Percentiles rank a stretch among this genome's conserved stretches.
These are phyloP conservation scores for Heliconius hortense DNA, from an alignment of 2,888 invertebrate genomes.

Conservation along the genomic window DNA sequence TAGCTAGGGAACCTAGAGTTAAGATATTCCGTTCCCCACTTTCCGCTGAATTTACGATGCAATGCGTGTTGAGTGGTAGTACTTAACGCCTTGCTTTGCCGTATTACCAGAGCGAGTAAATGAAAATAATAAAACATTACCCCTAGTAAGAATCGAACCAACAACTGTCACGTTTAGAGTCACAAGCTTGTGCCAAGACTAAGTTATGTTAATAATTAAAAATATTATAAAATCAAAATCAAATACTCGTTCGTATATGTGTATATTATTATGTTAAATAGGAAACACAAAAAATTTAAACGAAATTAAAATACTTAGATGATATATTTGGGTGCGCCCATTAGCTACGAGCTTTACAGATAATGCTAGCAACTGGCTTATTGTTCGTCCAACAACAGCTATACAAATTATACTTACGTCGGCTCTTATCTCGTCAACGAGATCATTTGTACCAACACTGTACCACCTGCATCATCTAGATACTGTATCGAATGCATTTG, in stretches of 20 bases:
- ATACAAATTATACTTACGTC: constrained; percentile 55
- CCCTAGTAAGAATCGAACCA: too few relatives aligned
- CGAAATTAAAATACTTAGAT: constrained; percentile 59
- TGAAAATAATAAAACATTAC: too few relatives aligned
- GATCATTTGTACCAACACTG: constrained; percentile 40
- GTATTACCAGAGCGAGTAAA: too few relatives aligned
- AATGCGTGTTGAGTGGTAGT: not conserved
- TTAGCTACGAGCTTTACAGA: constrained; percentile 62
- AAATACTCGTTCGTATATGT: too few relatives aligned
- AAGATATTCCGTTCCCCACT: not conserved
- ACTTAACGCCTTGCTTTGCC: too few relatives aligned
- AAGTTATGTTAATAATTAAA: too few relatives aligned
- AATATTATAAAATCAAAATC: too few relatives aligned
- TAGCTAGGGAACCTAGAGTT: not conserved
- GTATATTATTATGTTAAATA: too few relatives aligned
- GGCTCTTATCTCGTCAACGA: constrained; percentile 63
- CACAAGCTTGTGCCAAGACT: too few relatives aligned
- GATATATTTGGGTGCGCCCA: constrained; percentile 50
- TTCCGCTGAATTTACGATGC: not conserved
- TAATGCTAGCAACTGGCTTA: constrained; percentile 66
- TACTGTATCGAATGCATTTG: constrained; percentile 15
- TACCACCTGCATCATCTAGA: constrained; percentile 54
- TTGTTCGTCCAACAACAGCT: constrained; percentile 66
- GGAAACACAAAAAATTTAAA: too few relatives aligned
- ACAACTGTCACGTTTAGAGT: too few relatives aligned